Conservation (phyloP, 2,888 invertebrate species). For the Girardia tigrina region DNA sequence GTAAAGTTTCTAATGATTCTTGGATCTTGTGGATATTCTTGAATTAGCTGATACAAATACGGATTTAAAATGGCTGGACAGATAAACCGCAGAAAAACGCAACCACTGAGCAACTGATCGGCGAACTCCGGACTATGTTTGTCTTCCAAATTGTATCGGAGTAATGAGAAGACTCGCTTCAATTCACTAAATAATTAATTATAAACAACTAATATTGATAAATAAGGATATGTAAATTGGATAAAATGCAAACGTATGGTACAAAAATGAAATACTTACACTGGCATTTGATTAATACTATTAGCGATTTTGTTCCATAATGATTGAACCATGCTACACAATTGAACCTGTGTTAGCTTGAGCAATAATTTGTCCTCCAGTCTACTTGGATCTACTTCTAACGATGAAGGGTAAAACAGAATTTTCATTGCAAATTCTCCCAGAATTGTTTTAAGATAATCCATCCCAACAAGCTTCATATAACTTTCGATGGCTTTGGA, state of each 20-base stretch:
- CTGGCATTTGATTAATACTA: not conserved
- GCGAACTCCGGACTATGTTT: not conserved
- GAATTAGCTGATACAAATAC: constrained; percentile 7
- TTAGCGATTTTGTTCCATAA: not conserved
- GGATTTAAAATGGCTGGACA: constrained; percentile 10
- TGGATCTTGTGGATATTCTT: constrained; percentile 10
- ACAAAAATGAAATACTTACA: not conserved
- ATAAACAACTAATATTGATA: not conserved
- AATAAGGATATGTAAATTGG: not conserved
- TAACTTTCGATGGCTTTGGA: not conserved
- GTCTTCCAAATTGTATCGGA: not conserved
- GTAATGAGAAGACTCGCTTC: not conserved
- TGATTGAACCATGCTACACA: not conserved
- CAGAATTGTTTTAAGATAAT: not conserved
- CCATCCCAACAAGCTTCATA: not conserved
- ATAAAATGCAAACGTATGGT: not conserved
- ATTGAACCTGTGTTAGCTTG: not conserved
- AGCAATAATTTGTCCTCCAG: not conserved
- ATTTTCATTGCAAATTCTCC: not conserved
- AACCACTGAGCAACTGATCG: constrained; percentile 9
- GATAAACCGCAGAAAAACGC: constrained; percentile 3
- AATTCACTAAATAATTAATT: not conserved
- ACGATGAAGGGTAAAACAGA: not conserved
- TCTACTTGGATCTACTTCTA: not conserved
- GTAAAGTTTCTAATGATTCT: constrained; percentile 4